phyloP scores from a whole-genome alignment of 2,888 invertebrate species.

The Fragum sueziense region DNA sequence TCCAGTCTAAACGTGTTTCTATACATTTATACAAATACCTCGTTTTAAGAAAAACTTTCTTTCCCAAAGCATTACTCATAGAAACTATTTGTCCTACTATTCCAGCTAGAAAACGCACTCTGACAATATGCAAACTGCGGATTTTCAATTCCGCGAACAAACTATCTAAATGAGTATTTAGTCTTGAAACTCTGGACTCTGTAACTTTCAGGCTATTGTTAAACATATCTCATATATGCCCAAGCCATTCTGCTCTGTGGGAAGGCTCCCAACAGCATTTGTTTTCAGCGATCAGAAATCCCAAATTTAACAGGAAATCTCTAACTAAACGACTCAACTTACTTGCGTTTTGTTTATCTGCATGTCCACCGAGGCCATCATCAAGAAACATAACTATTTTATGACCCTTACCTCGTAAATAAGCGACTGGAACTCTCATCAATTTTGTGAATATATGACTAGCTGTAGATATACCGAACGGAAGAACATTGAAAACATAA shows the following conservation, averaged over 20 bases:
- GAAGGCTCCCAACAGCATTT: slow-evolving; percentile 8
- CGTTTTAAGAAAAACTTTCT: background rate
- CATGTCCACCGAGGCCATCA: slow-evolving; percentile 27
- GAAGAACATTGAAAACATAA: slow-evolving; percentile 27
- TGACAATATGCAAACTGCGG: background rate
- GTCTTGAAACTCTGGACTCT: background rate
- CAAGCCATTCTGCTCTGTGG: slow-evolving; percentile 14
- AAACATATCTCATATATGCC: slow-evolving; percentile 16
- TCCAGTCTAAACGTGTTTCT: slow-evolving; percentile 6
- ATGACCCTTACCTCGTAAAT: slow-evolving; percentile 4
- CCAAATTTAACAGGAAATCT: background rate
- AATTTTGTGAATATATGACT: slow-evolving; percentile 36
- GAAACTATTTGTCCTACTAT: slow-evolving; percentile 27
- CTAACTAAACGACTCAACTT: background rate
- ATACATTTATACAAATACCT: background rate
- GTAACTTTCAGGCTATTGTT: background rate
- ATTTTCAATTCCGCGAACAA: background rate
- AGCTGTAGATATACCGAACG: slow-evolving; percentile 41
- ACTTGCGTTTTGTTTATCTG: background rate
- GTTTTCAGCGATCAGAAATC: slow-evolving; percentile 28
- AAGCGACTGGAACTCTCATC: slow-evolving; percentile 11
- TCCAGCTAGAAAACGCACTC: slow-evolving; percentile 4
- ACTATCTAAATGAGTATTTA: background rate
- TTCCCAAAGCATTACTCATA: slow-evolving; percentile 15
- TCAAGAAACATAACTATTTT: slow-evolving; percentile 34